Conservation (phyloP, 2,797 vertebrate species). For the Oryzias sinensis region DNA sequence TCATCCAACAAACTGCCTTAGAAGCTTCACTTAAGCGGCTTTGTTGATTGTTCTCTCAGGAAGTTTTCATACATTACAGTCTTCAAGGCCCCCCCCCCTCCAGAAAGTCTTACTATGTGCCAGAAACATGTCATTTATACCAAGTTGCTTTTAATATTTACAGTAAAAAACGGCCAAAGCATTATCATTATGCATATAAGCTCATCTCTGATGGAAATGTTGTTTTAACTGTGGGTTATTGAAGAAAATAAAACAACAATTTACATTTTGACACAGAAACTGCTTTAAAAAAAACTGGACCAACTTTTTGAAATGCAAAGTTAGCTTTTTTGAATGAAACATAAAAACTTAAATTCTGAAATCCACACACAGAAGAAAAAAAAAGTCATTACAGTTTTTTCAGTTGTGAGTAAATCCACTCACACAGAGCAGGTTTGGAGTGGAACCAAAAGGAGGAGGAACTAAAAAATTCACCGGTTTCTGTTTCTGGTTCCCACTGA, state of each 20-base stretch:
- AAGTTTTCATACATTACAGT: conserved; percentile 46
- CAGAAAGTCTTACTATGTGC: conserved; percentile 4
- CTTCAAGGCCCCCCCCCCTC: conserved; percentile 25
- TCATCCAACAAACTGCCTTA: conserved; percentile 14
- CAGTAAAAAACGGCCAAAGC: neutral
- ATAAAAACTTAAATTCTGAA: too few relatives aligned
- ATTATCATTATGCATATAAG: conserved; percentile 3
- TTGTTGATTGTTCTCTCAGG: conserved; percentile 60
- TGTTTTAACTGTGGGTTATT: neutral
- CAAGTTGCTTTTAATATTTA: neutral
- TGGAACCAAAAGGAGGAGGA: too few relatives aligned
- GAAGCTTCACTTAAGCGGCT: conserved; percentile 11
- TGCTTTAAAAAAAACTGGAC: too few relatives aligned
- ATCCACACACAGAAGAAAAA: too few relatives aligned
- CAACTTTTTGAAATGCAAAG: too few relatives aligned
- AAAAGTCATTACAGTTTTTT: too few relatives aligned
- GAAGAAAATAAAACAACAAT: neutral
- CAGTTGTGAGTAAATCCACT: too few relatives aligned
- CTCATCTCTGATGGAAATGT: conserved; percentile 3
- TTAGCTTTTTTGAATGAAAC: too few relatives aligned
- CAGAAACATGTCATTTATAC: conserved; percentile 19
- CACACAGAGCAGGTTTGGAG: too few relatives aligned
- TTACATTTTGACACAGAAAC: too few relatives aligned
- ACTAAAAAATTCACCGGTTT: too few relatives aligned
- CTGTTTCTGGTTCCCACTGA: too few relatives aligned